Conservation (phyloP, 2,113 vertebrate genomes). For the Maccullochella peelii region DNA sequence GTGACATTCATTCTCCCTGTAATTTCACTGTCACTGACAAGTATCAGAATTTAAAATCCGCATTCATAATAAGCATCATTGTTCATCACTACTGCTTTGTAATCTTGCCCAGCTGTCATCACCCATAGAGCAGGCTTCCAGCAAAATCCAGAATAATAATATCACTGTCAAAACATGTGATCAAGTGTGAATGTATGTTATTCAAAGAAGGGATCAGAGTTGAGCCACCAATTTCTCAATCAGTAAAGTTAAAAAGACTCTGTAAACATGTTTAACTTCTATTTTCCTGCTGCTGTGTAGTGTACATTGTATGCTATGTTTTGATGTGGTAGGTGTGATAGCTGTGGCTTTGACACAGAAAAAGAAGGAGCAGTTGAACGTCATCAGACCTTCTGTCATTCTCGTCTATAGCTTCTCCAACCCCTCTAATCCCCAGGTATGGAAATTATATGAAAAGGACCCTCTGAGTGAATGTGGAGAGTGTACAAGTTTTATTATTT, state of each 20-base stretch:
- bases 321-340: constrained; percentile 86
- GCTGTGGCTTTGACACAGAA: constrained; percentile 85
- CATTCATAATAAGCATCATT: neutral
- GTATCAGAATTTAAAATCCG: neutral
- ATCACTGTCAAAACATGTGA: constrained; percentile 3
- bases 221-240: neutral
- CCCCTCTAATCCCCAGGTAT: constrained; percentile 90
- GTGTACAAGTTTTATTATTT: too few relatives aligned
- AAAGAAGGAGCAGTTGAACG: constrained; percentile 78
- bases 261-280: neutral
- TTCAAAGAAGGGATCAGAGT: constrained; percentile 15
- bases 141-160: neutral
- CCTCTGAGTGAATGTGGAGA: neutral
- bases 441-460: constrained; percentile 2
- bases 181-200: neutral
- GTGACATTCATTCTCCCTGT: neutral
- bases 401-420: constrained; percentile 91
- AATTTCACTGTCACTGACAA: neutral
- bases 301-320: constrained; percentile 26
- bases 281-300: constrained; percentile 3
- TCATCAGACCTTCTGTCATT: constrained; percentile 84
- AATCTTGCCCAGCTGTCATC: constrained; percentile 13
- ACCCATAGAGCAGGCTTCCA: neutral
- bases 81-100: neutral
- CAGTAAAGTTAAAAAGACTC: neutral